Evolutionary conservation across 2,888 invertebrate species (phyloP).

Genomic region (Epistrophe grossulariae): DNA sequence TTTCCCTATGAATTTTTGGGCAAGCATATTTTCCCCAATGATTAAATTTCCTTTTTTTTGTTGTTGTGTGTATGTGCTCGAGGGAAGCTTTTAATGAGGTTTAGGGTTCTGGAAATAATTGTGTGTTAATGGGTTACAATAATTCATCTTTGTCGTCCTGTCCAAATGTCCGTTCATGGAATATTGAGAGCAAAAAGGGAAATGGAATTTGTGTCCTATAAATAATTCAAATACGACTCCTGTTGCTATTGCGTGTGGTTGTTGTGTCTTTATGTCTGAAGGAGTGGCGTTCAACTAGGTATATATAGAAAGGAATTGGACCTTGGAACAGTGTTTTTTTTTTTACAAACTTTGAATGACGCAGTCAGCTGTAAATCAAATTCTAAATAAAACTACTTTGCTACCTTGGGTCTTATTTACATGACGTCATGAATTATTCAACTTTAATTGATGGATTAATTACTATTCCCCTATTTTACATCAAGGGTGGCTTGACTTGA

Average conservation of each 20-base stretch:
- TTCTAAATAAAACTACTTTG: constrained; percentile 15
- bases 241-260: constrained; percentile 31
- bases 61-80: background rate
- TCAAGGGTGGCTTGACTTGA: background rate
- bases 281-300: background rate
- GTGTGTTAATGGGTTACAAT: constrained; percentile 33
- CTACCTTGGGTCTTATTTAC: background rate
- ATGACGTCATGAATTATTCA: constrained; percentile 36
- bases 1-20: background rate
- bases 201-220: constrained; percentile 16
- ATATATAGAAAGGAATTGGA: background rate
- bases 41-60: background rate
- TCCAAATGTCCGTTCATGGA: background rate
- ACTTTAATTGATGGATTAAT: constrained; percentile 43
- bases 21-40: background rate
- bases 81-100: constrained; percentile 2
- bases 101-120: constrained; percentile 13
- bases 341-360: background rate
- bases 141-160: constrained; percentile 23
- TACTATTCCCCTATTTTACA: background rate
- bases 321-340: background rate
- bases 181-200: background rate
- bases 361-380: constrained; percentile 14
- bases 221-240: constrained; percentile 26
- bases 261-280: background rate